Evolutionary conservation across 2,113 vertebrate species (phyloP).

Genomic region (Lathamus discolor): DNA sequence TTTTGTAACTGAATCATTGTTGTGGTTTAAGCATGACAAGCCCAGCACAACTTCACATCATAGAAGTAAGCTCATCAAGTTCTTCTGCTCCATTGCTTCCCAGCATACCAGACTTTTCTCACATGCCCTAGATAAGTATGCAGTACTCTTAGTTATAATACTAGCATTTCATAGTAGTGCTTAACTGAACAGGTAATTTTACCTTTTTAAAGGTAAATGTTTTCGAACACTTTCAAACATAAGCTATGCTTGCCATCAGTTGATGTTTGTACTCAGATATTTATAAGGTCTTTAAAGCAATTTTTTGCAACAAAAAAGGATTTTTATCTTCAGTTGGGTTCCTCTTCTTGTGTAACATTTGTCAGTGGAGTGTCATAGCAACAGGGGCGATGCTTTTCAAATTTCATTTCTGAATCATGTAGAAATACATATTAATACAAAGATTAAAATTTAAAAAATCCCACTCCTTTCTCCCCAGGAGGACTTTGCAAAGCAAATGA

Average conservation of each 20-base stretch:
- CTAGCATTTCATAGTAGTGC: not conserved
- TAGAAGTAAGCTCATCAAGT: not conserved
- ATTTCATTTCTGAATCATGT: not conserved
- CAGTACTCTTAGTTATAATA: not conserved
- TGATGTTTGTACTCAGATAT: not conserved
- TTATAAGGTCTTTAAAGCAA: not conserved
- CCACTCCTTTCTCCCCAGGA: not conserved
- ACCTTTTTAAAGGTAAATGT: not conserved
- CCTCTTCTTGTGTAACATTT: not conserved
- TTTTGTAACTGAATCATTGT: not conserved
- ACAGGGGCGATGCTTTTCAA: not conserved
- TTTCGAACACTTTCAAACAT: not conserved
- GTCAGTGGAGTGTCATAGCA: not conserved
- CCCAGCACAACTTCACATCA: not conserved
- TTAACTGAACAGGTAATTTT: not conserved
- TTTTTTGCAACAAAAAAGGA: not conserved
- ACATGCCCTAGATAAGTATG: not conserved
- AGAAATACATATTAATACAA: not conserved
- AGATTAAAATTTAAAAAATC: constrained; percentile 10
- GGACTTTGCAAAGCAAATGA: not conserved
- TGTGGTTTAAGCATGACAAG: not conserved
- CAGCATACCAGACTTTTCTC: not conserved
- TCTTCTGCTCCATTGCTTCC: not conserved
- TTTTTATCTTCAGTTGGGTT: not conserved
- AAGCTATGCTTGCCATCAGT: not conserved